Conservation (phyloP, 2,113 vertebrate genomes). For the Menidia beryllina region DNA sequence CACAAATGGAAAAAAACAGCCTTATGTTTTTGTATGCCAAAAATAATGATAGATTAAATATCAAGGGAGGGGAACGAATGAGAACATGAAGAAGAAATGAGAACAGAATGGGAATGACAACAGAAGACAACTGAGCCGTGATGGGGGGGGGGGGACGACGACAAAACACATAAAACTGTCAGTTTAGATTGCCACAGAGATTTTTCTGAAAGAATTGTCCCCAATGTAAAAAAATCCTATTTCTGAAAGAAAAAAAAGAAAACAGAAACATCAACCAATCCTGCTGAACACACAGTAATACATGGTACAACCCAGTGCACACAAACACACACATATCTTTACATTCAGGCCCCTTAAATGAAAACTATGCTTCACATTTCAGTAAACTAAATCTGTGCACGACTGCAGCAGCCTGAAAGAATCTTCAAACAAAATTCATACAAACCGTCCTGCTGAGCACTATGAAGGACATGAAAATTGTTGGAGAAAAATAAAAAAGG, state of each 20-base stretch:
- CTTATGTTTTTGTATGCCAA: not conserved
- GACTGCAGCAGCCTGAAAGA: no score
- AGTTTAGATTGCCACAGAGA: slow-evolving; percentile 3
- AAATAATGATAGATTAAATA: not conserved
- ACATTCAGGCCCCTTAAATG: not conserved
- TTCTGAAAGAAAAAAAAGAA: slow-evolving; percentile 9
- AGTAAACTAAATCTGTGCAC: no score
- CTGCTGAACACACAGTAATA: slow-evolving; percentile 31
- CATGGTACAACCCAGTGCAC: slow-evolving; percentile 18
- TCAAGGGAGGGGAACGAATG: not conserved
- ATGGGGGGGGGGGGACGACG: not conserved
- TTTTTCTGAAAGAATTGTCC: slow-evolving; percentile 4
- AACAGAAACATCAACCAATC: slow-evolving; percentile 37
- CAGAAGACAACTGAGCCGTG: not conserved
- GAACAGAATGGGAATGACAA: no score
- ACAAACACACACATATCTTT: not conserved
- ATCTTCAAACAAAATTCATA: no score
- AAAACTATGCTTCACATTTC: no score
- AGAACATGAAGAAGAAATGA: no score
- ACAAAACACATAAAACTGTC: slow-evolving; percentile 18
- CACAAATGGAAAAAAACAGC: not conserved
- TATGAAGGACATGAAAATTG: not conserved
- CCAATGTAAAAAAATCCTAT: slow-evolving; percentile 18
- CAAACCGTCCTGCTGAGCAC: no score
- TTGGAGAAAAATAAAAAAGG: not conserved